These are phyloP conservation scores for Frankliniella intonsa DNA, from an alignment of 2,888 invertebrate species.

Conservation along the genomic window DNA sequence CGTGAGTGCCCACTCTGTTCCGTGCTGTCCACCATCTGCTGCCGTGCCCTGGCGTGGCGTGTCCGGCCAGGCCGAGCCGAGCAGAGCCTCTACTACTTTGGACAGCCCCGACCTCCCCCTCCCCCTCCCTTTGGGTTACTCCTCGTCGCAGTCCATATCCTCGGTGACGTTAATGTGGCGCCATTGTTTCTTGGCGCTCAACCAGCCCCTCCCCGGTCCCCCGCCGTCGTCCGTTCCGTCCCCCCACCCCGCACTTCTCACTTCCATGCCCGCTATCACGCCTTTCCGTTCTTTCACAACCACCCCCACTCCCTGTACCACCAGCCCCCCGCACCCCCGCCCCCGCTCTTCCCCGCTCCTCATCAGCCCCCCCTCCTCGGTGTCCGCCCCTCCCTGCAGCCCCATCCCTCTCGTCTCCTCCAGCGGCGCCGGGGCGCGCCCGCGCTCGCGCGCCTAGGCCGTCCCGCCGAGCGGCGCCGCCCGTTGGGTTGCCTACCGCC, in stretches of 20 bases:
- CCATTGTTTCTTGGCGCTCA: slow-evolving; percentile 26
- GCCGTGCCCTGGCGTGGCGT: no score
- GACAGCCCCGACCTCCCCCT: not conserved
- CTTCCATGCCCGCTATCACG: no score
- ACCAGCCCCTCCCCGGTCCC: slow-evolving; percentile 2
- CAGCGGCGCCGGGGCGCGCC: not conserved
- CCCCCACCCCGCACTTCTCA: not conserved
- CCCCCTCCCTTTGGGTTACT: not conserved
- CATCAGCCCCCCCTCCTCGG: no score
- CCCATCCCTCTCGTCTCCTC: not conserved
- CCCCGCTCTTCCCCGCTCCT: no score
- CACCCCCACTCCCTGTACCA: no score
- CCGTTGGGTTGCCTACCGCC: not conserved
- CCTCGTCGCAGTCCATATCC: slow-evolving; percentile 23
- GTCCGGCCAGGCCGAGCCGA: no score
- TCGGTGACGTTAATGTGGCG: slow-evolving; percentile 19
- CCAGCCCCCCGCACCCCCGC: no score
- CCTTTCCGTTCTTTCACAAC: no score
- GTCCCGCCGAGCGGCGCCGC: not conserved
- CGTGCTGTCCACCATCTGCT: no score
- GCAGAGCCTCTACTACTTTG: not conserved
- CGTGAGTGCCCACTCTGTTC: no score
- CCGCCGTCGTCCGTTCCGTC: not conserved
- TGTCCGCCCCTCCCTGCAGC: not conserved
- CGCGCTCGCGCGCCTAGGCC: not conserved